Evolutionary conservation across 2,113 vertebrate genomes (phyloP), one percentile per base, ranked within the genome.

Genomic region (Hyperopisus bebe): DNA sequence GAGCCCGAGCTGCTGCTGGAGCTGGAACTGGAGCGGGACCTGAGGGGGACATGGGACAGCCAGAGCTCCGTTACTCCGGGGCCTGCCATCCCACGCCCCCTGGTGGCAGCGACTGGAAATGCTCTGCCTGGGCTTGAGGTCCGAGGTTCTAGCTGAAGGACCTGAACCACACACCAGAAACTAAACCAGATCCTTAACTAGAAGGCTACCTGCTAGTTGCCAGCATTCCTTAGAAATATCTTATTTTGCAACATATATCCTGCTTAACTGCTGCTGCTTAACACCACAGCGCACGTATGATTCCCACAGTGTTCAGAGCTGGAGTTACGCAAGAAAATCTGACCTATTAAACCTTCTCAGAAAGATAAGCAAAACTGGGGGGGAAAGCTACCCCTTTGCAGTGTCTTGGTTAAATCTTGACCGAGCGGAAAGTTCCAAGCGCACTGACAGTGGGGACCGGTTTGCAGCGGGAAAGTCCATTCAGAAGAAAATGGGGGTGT

Each of bases 1-100:
- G 98, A 98, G 89, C 98, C 98, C 47, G 98, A 99, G 77, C 98
- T 98, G 1, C 98, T 99, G 93, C 97, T 99, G 31, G 98, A 99
- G 90, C 97, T 96, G 13, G 98, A 99, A 91, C 98, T 99, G 24
- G 97, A 99, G 80, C 97, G 94, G 87, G 95, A 96, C 88, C 96
- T 96, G 88, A 83, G 19, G 86, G 48, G 47, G 27, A 1, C 3
- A 21, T n/a, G 48, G 88, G n/a, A 44, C 58, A 70, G 50, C 3
- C n/a, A 13, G 47, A 51, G 24, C 1, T 1, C 13, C 11, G n/a
- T 15, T 1, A 84, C 17, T 21, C 31, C 46, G 2, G 53, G 3
- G n/a, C 13, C 70, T 4, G 27, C 31, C 11, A 15, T 77, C 31
- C 35, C 13, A 42, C 3, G 53, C 58, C 50, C 51, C 31, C 50